These are phyloP conservation scores for Lucifuga dentata DNA, from an alignment of 2,113 vertebrate genomes.

Conservation along the genomic window DNA sequence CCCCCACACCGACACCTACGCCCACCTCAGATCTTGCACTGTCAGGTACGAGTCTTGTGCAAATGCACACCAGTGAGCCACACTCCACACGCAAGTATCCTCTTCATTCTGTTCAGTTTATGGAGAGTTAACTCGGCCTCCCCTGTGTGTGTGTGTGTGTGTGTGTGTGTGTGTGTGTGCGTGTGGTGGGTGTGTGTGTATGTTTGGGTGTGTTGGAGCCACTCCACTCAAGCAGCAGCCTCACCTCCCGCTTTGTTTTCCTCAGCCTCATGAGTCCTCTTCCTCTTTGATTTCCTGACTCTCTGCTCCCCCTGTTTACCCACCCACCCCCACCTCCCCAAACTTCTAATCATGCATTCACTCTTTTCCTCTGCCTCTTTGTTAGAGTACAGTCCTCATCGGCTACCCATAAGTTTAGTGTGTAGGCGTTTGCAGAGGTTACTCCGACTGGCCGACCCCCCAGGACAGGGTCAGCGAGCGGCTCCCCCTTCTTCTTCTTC, in stretches of 20 bases:
- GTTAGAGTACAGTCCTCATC: conserved; percentile 91
- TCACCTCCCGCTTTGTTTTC: conserved; percentile 50
- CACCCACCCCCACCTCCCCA: conserved; percentile 41
- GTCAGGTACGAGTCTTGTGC: conserved; percentile 67
- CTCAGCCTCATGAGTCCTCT: conserved; percentile 55
- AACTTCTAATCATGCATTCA: conserved; percentile 56
- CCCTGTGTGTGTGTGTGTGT: background rate
- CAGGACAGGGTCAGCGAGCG: conserved; percentile 87
- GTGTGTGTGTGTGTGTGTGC: background rate
- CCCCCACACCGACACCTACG: conserved; percentile 41
- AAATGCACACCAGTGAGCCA: background rate
- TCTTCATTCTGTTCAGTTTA: background rate
- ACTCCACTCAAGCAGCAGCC: conserved; percentile 69
- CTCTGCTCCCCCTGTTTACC: conserved; percentile 38
- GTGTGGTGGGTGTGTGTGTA: background rate
- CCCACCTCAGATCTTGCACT: conserved; percentile 73
- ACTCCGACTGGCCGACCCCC: conserved; percentile 94
- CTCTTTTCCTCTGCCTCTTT: conserved; percentile 74
- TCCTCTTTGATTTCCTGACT: conserved; percentile 10
- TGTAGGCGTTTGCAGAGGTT: conserved; percentile 96
- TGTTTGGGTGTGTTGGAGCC: conserved; percentile 51
- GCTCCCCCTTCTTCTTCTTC: conserved; percentile 48
- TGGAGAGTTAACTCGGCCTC: background rate
- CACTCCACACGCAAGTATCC: background rate
- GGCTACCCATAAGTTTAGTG: conserved; percentile 95